Conservation (phyloP, 2,797 vertebrate species). For the Enteromius afrohamiltoni region DNA sequence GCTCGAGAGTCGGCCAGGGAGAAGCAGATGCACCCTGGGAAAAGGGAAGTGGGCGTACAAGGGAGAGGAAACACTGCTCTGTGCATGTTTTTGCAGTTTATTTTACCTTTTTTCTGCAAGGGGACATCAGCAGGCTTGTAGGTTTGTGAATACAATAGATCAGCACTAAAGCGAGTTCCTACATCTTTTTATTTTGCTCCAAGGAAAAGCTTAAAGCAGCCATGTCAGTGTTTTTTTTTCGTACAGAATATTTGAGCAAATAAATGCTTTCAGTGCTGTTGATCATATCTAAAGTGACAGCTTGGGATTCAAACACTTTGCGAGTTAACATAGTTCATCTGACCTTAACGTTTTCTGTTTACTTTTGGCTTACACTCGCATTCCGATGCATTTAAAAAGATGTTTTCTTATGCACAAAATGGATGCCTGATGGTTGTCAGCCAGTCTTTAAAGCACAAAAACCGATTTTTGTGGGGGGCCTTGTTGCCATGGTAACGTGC, state of each 20-base stretch:
- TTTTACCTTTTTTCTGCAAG: background rate
- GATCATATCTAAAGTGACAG: conserved; percentile 5
- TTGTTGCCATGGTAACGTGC: conserved; percentile 58
- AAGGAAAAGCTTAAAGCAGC: background rate
- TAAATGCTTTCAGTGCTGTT: background rate
- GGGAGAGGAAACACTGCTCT: conserved; percentile 43
- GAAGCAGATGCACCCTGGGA: conserved; percentile 66
- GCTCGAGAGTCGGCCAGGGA: conserved; percentile 62
- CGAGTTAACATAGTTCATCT: background rate
- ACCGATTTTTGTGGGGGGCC: conserved; percentile 22
- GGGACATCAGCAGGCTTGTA: background rate
- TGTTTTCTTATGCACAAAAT: conserved; percentile 12
- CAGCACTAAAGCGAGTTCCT: background rate
- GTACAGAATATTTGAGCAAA: background rate
- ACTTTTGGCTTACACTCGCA: background rate
- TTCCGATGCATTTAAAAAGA: background rate
- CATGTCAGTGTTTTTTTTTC: background rate
- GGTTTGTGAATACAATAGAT: conserved; percentile 9
- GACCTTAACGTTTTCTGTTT: background rate
- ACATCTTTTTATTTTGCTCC: background rate
- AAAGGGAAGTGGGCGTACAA: conserved; percentile 37
- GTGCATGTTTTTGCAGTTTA: conserved; percentile 22
- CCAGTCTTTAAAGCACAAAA: conserved; percentile 23
- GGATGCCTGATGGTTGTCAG: conserved; percentile 28
- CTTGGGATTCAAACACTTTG: background rate